phyloP scores from a whole-genome alignment of 2,888 invertebrate species.

The Therioaphis trifolii region DNA sequence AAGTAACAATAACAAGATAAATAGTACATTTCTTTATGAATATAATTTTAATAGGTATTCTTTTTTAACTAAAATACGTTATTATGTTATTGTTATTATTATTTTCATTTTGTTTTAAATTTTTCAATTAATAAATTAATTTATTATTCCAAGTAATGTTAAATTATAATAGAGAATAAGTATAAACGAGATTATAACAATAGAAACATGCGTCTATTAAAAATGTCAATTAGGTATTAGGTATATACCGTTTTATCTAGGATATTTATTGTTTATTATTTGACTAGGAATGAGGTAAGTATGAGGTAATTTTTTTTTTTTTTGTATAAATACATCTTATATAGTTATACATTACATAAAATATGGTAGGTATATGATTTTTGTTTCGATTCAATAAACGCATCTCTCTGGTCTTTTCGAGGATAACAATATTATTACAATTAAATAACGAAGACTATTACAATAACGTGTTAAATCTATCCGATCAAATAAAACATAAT shows the following conservation, averaged over 20 bases:
- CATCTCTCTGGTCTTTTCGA: conserved; percentile 13
- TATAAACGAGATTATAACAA: conserved; percentile 28
- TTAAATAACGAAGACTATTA: conserved; percentile 61
- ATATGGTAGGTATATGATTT: conserved; percentile 2
- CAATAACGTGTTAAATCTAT: conserved; percentile 52
- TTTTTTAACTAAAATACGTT: conserved; percentile 38
- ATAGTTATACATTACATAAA: neutral
- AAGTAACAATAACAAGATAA: conserved; percentile 62
- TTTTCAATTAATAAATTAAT: too few relatives aligned
- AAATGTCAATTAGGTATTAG: neutral
- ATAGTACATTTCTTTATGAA: conserved; percentile 60
- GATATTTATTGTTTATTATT: neutral
- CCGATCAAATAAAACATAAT: conserved; percentile 32
- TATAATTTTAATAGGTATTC: conserved; percentile 53
- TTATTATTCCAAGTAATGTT: neutral
- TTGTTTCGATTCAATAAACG: conserved; percentile 18
- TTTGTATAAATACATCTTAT: neutral
- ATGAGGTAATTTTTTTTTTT: conserved; percentile 20
- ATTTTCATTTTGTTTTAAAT: neutral
- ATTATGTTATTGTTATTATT: conserved; percentile 31
- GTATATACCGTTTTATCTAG: conserved; percentile 6
- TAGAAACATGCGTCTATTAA: conserved; percentile 52
- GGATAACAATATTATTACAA: conserved; percentile 53
- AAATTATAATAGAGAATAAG: conserved; percentile 31
- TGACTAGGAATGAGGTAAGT: conserved; percentile 22